Evolutionary conservation across 2,888 invertebrate species (phyloP), one percentile per base, ranked within the genome.

Genomic region (Tetranychus piercei): DNA sequence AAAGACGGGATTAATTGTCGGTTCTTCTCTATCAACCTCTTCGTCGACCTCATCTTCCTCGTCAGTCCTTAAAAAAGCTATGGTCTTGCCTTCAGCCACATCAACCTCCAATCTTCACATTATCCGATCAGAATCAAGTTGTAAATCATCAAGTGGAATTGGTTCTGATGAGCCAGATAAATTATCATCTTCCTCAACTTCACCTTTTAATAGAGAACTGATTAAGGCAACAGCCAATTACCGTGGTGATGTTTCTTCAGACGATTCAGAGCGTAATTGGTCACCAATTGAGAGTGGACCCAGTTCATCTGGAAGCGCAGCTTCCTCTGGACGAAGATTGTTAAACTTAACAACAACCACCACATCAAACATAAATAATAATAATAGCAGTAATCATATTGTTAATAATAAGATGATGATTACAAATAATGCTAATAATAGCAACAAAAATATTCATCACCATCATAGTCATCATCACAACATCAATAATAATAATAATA

Each of bases 61-160:
- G 20, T 69, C 69, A 69, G 34, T 34, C 18, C 55, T 55, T 55
- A 55, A 55, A 55, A 55, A 15, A 15, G 5, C 69, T 20, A 23
- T 69, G 9, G 11, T 23, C 15, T n/a, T n/a, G 9, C 20, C 67
- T 9, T 18, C 67, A 67, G n/a, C 69, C 69, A 20, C 4, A 11
- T 23, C 20, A 20, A 69, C 20, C 34, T 23, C n/a, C 0, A 67
- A 67, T 67, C 23, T 11, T 23, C 20, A 69, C 15, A 69, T 20
- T 34, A 11, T 34, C n/a, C 71, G 45, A 23, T 44, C 71, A 34
- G 43, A 71, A 43, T 71, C 71, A n/a, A 71, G 71, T 71, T 43
- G 71, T 20, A 71, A 71, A 71, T 71, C 71, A 45, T 71, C 71
- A 20, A 71, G 71, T 71, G 71, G 71, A n/a, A 71, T 71, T 15